Evolutionary conservation across 2,888 invertebrate species (phyloP).

Genomic region (Lottia scabra): DNA sequence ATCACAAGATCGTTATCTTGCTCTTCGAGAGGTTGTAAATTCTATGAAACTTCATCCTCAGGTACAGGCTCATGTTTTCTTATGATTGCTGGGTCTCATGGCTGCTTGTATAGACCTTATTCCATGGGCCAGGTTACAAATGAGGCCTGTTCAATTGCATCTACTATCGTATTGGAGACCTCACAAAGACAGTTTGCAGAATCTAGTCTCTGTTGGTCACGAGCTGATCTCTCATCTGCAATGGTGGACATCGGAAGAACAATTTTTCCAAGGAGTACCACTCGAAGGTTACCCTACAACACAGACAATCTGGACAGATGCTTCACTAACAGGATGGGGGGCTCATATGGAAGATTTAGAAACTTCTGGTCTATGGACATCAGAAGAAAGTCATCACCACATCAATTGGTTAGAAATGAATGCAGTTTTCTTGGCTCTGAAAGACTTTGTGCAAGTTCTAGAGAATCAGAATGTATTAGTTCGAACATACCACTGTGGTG

Average conservation of each 20-base stretch:
- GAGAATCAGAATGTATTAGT: not conserved
- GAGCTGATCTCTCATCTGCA: not conserved
- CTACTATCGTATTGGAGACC: not conserved
- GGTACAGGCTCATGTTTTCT: not conserved
- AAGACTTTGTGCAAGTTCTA: not conserved
- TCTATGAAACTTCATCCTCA: no score
- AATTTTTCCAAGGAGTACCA: not conserved
- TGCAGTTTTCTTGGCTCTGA: not conserved
- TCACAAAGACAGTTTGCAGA: not conserved
- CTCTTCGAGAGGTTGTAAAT: not conserved
- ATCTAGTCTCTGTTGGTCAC: not conserved
- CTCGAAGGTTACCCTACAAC: not conserved
- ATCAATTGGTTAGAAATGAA: not conserved
- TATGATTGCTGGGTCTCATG: not conserved
- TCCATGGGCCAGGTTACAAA: not conserved
- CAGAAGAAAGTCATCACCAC: not conserved
- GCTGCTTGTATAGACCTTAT: not conserved
- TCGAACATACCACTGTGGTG: not conserved
- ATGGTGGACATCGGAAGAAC: not conserved
- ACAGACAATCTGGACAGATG: not conserved
- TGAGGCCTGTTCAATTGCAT: not conserved
- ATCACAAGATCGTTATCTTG: not conserved
- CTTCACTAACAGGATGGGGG: not conserved
- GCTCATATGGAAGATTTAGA: not conserved
- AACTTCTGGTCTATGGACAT: not conserved